phyloP scores from a whole-genome alignment of 1,140 invertebrate genomes.

The Dufourea novaeangliae region DNA sequence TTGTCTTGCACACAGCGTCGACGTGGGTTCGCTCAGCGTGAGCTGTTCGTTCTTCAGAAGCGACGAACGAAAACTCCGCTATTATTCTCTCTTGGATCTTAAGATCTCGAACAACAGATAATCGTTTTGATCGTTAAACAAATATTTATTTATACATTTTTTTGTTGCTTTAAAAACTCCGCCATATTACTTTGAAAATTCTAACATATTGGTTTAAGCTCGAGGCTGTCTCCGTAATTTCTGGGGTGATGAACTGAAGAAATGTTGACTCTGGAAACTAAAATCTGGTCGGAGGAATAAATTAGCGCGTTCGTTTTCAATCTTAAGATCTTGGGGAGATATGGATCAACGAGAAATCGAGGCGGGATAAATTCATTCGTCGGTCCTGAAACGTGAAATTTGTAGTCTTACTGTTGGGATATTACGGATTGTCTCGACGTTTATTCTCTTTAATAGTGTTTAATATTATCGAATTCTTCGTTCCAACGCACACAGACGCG shows the following conservation, averaged over 20 bases:
- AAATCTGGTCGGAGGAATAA: too few relatives aligned
- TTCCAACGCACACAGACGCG: conserved; percentile 59
- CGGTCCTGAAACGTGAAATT: conserved; percentile 28
- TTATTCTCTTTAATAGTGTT: conserved; percentile 53
- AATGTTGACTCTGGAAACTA: too few relatives aligned
- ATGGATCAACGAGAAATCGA: neutral
- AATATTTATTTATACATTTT: too few relatives aligned
- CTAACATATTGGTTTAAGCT: too few relatives aligned
- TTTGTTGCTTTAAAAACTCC: too few relatives aligned
- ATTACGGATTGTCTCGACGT: conserved; percentile 27
- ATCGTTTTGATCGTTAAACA: too few relatives aligned
- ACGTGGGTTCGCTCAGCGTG: neutral
- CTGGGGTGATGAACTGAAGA: too few relatives aligned
- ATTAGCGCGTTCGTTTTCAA: neutral
- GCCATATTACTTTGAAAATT: too few relatives aligned
- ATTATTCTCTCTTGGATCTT: neutral
- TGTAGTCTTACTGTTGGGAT: conserved; percentile 19
- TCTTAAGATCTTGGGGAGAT: neutral
- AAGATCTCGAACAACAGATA: too few relatives aligned
- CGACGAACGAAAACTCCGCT: conserved; percentile 8
- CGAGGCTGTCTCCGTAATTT: too few relatives aligned
- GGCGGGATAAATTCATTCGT: conserved; percentile 15
- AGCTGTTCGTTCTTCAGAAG: conserved; percentile 19
- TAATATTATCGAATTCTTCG: conserved; percentile 60
- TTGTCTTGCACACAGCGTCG: conserved; percentile 3